Percentiles rank a stretch among this genome's conserved stretches.
Evolutionary conservation across 2,888 invertebrate genomes (phyloP).

Genomic region (Lamproptera curius): DNA sequence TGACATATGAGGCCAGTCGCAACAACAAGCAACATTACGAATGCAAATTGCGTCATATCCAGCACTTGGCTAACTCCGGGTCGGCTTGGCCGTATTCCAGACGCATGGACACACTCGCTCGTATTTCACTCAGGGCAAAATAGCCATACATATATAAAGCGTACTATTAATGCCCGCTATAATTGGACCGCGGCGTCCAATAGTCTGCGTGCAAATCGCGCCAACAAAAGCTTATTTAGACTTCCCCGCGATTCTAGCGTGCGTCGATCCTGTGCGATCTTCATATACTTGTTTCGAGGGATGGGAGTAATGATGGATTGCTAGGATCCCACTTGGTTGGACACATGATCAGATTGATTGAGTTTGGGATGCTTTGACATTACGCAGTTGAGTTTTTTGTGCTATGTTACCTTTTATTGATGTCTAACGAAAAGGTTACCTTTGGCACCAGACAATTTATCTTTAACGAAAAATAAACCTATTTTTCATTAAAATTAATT

Average conservation of each 20-base stretch:
- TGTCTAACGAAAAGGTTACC: no score
- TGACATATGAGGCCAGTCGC: background rate
- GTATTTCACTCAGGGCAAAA: conserved; percentile 65
- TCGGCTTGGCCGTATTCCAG: conserved; percentile 51
- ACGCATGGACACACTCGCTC: conserved; percentile 44
- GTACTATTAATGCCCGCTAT: conserved; percentile 56
- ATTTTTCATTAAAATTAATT: no score
- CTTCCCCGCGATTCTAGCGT: conserved; percentile 5
- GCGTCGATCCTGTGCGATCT: background rate
- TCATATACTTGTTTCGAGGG: no score
- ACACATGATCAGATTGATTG: no score
- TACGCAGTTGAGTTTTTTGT: no score
- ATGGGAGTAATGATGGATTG: no score
- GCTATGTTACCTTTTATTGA: no score
- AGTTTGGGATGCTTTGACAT: no score
- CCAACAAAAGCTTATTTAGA: conserved; percentile 27
- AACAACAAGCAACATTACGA: background rate
- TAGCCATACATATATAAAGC: conserved; percentile 53
- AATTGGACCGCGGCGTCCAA: conserved; percentile 55
- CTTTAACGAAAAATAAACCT: no score
- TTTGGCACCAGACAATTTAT: no score
- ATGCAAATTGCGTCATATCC: conserved; percentile 27
- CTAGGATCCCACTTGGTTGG: no score
- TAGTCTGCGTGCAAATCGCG: conserved; percentile 44
- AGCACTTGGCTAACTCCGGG: conserved; percentile 30